Evolutionary conservation across 1,140 invertebrate genomes (phyloP), one percentile per base, ranked within the genome.

Genomic region (Gryllus bimaculatus): DNA sequence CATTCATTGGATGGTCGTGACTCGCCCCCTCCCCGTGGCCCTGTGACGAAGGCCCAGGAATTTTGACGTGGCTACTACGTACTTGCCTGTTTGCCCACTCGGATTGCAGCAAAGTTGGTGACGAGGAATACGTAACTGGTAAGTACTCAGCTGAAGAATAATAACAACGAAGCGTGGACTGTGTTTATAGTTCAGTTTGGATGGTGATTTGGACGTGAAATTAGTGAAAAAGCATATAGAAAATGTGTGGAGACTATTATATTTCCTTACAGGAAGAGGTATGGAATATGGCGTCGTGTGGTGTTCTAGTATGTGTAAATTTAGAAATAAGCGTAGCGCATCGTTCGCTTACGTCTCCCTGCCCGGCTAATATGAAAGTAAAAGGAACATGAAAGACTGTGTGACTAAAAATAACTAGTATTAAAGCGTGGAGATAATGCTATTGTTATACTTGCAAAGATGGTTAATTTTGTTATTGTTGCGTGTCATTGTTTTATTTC

Each of bases 51-150:
- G 91, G 90, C 91, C 91, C 91, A 91, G 91, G 92, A 92, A 92
- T 92, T 91, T 95, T 95, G 93, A 95, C 93, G 93, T 95, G 93
- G 93, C 93, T 93, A 92, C 93, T 94, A 95, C 93, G 93, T 94
- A 94, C 93, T 90, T 91, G 92, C 90, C 90, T 90, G 89, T 91
- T 93, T 93, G 92, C 92, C 93, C 93, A 94, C 92, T 95, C 93
- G 91, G 91, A 92, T 93, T 91, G 92, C 93, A 92, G 92, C 92
- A 93, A 93, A 94, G 89, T 93, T 92, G 91, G 93, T 94, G 93
- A 94, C 93, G 93, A 94, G 92, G 92, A 94, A 93, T 94, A 94
- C 93, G 93, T 94, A 95, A 94, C 92, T 93, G 92, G 92, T 94
- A 92, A 93, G 93, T 93, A 92, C 90, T 82, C 90, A 90, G 90